Conservation (phyloP, 2,113 vertebrate genomes). For the Nycticorax nycticorax region DNA sequence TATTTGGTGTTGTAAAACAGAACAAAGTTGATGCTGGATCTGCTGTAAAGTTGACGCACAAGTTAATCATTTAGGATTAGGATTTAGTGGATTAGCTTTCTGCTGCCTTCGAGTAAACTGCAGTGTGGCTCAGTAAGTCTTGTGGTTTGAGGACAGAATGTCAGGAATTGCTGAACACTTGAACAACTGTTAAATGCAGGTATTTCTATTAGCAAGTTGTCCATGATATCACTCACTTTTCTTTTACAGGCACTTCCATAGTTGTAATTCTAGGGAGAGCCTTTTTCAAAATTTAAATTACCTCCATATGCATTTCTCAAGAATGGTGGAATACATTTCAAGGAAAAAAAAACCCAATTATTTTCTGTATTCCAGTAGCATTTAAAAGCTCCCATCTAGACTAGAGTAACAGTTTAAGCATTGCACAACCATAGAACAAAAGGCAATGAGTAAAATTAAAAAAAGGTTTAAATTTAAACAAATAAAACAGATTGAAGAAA, state of each 20-base stretch:
- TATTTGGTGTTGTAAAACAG: not conserved
- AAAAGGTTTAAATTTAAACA: not conserved
- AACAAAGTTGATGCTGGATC: not conserved
- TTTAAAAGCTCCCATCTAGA: rapidly evolving
- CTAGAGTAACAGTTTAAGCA: not conserved
- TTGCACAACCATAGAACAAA: not conserved
- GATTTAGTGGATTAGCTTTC: not conserved
- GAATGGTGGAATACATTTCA: not conserved
- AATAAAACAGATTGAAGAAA: not conserved
- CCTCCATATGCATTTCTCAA: not conserved
- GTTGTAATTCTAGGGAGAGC: not conserved
- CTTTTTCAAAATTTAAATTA: not conserved
- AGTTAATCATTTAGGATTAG: not conserved
- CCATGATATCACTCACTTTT: not conserved
- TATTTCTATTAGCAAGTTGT: not conserved
- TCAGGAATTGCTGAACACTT: not conserved
- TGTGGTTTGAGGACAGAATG: not conserved
- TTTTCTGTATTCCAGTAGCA: not conserved
- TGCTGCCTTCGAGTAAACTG: not conserved
- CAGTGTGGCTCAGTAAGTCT: not conserved
- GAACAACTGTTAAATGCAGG: not conserved
- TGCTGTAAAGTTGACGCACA: not conserved
- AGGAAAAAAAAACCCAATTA: not conserved
- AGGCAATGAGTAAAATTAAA: not conserved
- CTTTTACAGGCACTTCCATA: not conserved